Base-by-base conservation (phyloP, 2,888 invertebrate species). In the Xestobium rufovillosum region DNA sequence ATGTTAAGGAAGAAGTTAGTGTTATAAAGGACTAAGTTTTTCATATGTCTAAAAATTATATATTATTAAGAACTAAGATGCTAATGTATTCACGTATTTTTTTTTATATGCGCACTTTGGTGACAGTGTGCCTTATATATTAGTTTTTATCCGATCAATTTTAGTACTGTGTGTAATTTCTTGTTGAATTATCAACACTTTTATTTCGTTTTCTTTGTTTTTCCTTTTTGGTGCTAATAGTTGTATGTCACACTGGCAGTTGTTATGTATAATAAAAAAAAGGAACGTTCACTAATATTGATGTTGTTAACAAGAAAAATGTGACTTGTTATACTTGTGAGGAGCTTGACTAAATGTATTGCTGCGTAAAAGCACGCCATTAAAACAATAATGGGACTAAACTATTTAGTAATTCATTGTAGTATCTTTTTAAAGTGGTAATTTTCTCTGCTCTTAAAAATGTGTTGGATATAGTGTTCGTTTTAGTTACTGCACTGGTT, bases 1-100 rank as follows among this genome's bases (percentile, higher is more conserved):
- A 61, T 36, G 57, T 52, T 35, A 53, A 53, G 44, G 61, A 63
- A 39, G 63, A 61, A 45, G 44, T 55, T 36, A 49, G 57, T 35
- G 55, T 54, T 44, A 51, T 60, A 41, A 63, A 63, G 49, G 61
- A 61, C 48, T 61, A 57, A 48, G 6, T 19, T 19, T 19, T n/a
- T 19, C 23, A n/a, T 19, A 19, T 19, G 23, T 19, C 6, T 19
- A 19, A 19, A 19, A 19, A 19, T 8, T 8, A 6, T 19, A 19
- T 8, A 8, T 6, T 19, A 19, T 19, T 19, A 48, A 48, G 48
- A 46, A 43, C 48, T 47, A 48, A n/a, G 23, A 8, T 19, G n/a
- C n/a, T n/a, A 19, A 8, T n/a, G n/a, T 19, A 19, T 19, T n/a
- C n/a, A 19, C 23, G 23, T 19, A 8, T 19, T 19, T 8, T 8